phyloP scores from a whole-genome alignment of 2,113 vertebrate species.

The Platysteira castanea region DNA sequence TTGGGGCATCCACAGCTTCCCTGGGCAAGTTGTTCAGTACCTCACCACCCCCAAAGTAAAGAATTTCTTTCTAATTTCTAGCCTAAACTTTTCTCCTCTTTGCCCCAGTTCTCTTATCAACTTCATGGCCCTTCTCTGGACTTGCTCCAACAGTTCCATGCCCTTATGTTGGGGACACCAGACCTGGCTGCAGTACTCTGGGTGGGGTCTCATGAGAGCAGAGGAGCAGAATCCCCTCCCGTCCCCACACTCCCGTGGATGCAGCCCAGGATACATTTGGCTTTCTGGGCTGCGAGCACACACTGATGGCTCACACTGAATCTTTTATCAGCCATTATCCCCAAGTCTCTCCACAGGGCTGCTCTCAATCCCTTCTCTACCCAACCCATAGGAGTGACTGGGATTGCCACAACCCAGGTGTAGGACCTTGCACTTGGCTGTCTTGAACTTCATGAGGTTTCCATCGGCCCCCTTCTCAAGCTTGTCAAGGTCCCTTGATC shows the following conservation, averaged over 20 bases:
- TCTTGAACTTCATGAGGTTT: not conserved
- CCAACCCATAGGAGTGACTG: not conserved
- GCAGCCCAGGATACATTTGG: not conserved
- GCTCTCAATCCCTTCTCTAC: not conserved
- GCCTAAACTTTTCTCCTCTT: not conserved
- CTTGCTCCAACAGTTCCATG: not conserved
- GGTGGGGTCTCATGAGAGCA: not conserved
- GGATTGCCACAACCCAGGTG: not conserved
- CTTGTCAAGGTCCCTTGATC: not conserved
- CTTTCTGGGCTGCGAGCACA: not conserved
- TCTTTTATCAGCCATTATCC: not conserved
- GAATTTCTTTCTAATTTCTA: not conserved
- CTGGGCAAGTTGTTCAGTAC: not conserved
- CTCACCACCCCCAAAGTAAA: not conserved
- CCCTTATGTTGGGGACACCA: not conserved
- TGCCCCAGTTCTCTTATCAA: not conserved
- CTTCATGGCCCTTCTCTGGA: not conserved
- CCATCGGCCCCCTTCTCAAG: not conserved
- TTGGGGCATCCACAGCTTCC: not conserved
- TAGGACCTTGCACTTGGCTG: not conserved
- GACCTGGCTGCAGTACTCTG: not conserved
- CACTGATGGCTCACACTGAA: not conserved
- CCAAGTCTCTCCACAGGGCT: not conserved
- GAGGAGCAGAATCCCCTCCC: not conserved
- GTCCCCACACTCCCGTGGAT: not conserved